Conservation (phyloP, 2,797 vertebrate genomes). For the Danionella dracula region DNA sequence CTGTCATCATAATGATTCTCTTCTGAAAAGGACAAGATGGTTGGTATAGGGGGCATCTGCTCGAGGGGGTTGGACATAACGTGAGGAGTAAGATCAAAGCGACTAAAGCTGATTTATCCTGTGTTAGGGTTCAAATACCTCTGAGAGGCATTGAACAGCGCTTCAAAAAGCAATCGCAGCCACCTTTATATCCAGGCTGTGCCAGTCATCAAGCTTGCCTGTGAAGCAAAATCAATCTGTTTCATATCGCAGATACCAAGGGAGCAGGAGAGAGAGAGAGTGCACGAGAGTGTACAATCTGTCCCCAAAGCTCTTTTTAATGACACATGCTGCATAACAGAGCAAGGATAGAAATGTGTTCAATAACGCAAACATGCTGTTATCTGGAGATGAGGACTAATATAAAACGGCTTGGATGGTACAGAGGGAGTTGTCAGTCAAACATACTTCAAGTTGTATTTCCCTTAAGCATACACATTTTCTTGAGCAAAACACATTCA, state of each 20-base stretch:
- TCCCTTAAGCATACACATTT: conserved; percentile 9
- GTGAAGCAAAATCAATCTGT: conserved; percentile 74
- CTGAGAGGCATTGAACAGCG: conserved; percentile 45
- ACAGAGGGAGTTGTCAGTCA: conserved; percentile 31
- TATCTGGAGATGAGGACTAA: conserved; percentile 37
- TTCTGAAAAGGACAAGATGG: conserved; percentile 10
- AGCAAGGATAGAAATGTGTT: conserved; percentile 36
- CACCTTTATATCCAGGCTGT: conserved; percentile 62
- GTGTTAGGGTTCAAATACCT: conserved; percentile 52
- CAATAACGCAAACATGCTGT: conserved; percentile 44
- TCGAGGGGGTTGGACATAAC: neutral
- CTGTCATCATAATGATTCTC: neutral
- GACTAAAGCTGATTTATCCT: conserved; percentile 69
- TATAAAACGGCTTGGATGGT: conserved; percentile 17
- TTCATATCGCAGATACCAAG: conserved; percentile 62
- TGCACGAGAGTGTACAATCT: conserved; percentile 40
- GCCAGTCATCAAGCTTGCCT: conserved; percentile 64
- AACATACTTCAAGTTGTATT: conserved; percentile 32
- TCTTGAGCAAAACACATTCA: neutral
- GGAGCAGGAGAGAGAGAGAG: conserved; percentile 22
- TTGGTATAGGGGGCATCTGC: conserved; percentile 30
- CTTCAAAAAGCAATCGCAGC: conserved; percentile 70
- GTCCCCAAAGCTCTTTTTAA: conserved; percentile 33
- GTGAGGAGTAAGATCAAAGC: conserved; percentile 57
- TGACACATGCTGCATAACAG: conserved; percentile 35